Conservation (phyloP, 2,888 invertebrate genomes). For the Xanthia icteritia region DNA sequence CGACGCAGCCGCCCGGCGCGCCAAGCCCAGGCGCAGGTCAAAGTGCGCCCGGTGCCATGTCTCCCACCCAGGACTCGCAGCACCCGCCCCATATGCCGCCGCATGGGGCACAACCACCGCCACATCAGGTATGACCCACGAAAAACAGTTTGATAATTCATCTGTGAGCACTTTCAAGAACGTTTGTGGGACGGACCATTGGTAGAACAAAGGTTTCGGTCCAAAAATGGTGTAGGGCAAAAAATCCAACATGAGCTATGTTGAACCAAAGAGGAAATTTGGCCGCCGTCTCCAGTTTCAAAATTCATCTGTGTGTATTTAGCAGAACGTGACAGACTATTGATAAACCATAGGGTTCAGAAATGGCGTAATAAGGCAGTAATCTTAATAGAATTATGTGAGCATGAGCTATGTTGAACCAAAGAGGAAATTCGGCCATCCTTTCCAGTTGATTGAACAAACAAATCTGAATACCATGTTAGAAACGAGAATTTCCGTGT, state of each 20-base stretch:
- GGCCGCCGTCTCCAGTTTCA: neutral
- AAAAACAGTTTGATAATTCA: neutral
- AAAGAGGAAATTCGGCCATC: neutral
- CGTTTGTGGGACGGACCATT: neutral
- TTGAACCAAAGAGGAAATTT: neutral
- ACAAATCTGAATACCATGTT: neutral
- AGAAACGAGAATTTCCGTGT: neutral
- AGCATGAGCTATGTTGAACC: neutral
- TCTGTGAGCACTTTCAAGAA: neutral
- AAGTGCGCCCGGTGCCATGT: slow-evolving; percentile 85
- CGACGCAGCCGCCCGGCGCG: slow-evolving; percentile 85
- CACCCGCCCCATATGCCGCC: slow-evolving; percentile 87
- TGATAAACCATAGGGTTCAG: neutral
- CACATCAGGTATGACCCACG: slow-evolving; percentile 80
- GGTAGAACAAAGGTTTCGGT: neutral
- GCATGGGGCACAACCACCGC: slow-evolving; percentile 83
- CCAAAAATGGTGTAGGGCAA: neutral
- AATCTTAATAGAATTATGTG: neutral
- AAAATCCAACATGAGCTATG: neutral
- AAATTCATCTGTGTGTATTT: neutral
- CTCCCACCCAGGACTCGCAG: slow-evolving; percentile 87
- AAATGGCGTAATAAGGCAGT: neutral
- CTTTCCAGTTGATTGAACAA: neutral
- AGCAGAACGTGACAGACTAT: too few species aligned
- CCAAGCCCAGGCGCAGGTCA: slow-evolving; percentile 86